Base-by-base conservation (phyloP, 2,797 vertebrate species). In the Carapus acus region DNA sequence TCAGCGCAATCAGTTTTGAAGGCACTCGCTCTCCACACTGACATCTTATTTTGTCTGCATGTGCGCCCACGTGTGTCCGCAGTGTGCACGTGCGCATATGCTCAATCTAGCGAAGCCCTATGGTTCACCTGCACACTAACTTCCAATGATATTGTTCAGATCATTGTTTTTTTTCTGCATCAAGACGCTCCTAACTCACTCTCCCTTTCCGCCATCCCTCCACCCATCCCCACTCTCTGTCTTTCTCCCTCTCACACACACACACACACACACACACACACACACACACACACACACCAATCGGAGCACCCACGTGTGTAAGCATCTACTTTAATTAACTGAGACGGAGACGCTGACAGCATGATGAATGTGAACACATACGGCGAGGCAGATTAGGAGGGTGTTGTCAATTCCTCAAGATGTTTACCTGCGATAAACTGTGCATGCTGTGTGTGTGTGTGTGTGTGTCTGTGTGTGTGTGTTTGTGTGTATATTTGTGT, bases 241-340 rank as follows among this genome's bases (percentile, higher is more conserved):
- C 3, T 20, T 22, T 24, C 48, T 18, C 36, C 9, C 37, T 27
- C 36, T 31, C 22, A 19, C 24, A 11, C 31, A 11, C 20, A 43
- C 36, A 53, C 27, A 42, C n/a, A 40, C 14, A 20, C 2, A 39
- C 11, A 40, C 16, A 17, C 15, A 7, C 31, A 33, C 8, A 33
- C 31, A 33, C 37, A 20, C 23, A 20, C 27, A 15, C 34, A 15
- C 34, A 36, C 11, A 13, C 4, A 36, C n/a, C 34, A 36, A 11
- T 36, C 34, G 14, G 34, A 6, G 2, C 2, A 11, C n/a, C 45
- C 8, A 31, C 7, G 27, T 62, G 40, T 65, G 74, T 54, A 66
- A 69, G 63, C 39, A 65, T 75, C 54, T 8, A 45, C 70, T 69
- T 75, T 68, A 74, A 83, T 78, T 62, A 76, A 71, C 24, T 64